Percentiles rank a stretch among this genome's conserved stretches.
Conservation (phyloP, 2,797 vertebrate genomes). For the Arnoldichthys spilopterus region DNA sequence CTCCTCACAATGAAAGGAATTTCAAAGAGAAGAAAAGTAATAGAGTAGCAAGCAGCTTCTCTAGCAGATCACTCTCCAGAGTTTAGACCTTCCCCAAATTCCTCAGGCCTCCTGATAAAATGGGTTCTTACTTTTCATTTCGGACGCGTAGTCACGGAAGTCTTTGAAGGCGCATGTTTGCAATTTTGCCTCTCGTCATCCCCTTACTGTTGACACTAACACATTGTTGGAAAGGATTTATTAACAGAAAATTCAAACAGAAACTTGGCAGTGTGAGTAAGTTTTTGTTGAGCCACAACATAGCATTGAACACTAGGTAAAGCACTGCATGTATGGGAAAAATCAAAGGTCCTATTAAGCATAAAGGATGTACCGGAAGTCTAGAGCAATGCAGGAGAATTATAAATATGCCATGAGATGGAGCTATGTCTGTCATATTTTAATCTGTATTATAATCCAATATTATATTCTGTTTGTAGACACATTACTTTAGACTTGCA, state of each 20-base stretch:
- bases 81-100: slow-evolving; percentile 60
- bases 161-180: slow-evolving; percentile 60
- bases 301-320: neutral
- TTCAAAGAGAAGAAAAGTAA: slow-evolving; percentile 52
- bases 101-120: slow-evolving; percentile 41
- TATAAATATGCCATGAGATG: neutral
- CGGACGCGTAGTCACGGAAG: slow-evolving; percentile 57
- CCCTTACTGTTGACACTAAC: slow-evolving; percentile 57
- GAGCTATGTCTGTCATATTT: too few relatives aligned
- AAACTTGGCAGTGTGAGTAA: neutral
- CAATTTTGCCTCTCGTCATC: slow-evolving; percentile 41
- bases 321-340: neutral
- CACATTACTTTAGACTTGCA: neutral
- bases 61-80: slow-evolving; percentile 50
- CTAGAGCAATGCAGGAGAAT: too few relatives aligned
- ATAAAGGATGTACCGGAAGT: neutral
- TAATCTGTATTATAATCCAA: neutral
- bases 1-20: neutral
- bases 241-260: neutral
- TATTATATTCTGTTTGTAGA: neutral
- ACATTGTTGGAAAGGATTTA: slow-evolving; percentile 43
- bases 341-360: neutral
- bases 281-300: neutral
- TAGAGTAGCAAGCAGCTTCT: slow-evolving; percentile 37
- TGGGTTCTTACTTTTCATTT: slow-evolving; percentile 61